phyloP scores from a whole-genome alignment of 2,113 vertebrate species.

The Nyctibius bracteatus region DNA sequence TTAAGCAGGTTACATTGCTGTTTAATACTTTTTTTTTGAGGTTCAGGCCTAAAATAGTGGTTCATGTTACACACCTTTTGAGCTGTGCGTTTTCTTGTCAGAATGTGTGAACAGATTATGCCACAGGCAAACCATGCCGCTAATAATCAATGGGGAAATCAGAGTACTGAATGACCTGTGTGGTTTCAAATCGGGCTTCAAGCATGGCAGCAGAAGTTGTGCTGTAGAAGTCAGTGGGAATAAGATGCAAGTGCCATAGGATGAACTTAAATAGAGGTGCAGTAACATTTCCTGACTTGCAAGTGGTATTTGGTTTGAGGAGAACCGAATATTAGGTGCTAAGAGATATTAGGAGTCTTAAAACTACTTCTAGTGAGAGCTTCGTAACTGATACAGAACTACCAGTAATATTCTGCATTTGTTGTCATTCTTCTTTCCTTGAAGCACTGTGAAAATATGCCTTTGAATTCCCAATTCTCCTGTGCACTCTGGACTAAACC shows the following conservation, averaged over 20 bases:
- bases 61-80: background rate
- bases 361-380: background rate
- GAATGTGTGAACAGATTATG: background rate
- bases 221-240: background rate
- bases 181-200: background rate
- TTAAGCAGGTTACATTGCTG: background rate
- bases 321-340: background rate
- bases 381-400: background rate
- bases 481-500: background rate
- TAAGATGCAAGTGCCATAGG: background rate
- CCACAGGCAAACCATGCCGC: background rate
- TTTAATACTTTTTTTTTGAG: background rate
- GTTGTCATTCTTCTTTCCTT: background rate
- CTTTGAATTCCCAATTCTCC: background rate
- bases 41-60: background rate
- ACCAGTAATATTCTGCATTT: background rate
- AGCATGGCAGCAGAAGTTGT: background rate
- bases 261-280: background rate
- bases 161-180: background rate
- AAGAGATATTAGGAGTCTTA: background rate
- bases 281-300: background rate
- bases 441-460: background rate
- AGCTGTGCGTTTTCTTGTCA: background rate
- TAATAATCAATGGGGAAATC: background rate
- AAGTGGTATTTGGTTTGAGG: background rate